Conservation (phyloP, 2,113 vertebrate species). For the Trematocara macrostoma region DNA sequence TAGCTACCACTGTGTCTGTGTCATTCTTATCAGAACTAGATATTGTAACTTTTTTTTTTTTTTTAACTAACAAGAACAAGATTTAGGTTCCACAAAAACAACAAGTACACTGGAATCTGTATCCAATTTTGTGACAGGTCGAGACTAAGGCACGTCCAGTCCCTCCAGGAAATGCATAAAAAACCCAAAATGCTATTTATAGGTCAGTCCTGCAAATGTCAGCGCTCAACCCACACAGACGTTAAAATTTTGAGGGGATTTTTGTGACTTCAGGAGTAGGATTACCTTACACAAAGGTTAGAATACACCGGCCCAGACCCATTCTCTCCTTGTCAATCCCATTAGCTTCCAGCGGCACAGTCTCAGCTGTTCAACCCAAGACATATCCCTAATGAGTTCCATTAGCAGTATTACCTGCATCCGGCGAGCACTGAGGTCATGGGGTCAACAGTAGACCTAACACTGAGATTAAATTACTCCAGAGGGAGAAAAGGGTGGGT, state of each 20-base stretch:
- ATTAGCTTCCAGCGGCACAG: constrained; percentile 38
- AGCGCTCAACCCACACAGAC: neutral
- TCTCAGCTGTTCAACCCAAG: constrained; percentile 57
- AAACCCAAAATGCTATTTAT: neutral
- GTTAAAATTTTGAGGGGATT: neutral
- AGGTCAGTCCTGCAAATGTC: neutral
- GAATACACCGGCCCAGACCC: neutral
- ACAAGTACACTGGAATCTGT: neutral
- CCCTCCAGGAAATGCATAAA: neutral
- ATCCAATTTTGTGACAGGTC: neutral
- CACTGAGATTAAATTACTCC: constrained; percentile 71
- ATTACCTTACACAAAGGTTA: constrained; percentile 18
- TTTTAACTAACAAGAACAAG: neutral
- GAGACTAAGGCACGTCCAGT: neutral
- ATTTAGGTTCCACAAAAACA: neutral
- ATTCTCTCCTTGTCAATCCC: constrained; percentile 54
- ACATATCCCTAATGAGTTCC: constrained; percentile 67
- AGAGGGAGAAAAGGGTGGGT: constrained; percentile 15
- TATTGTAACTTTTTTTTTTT: neutral
- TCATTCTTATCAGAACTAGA: neutral
- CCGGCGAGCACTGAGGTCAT: constrained; percentile 55
- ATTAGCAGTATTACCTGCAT: constrained; percentile 74
- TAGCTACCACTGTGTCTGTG: neutral
- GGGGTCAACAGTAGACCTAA: constrained; percentile 61
- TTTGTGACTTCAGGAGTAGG: neutral